Conservation (phyloP, 2,888 invertebrate genomes). For the Micropterix aruncella region DNA sequence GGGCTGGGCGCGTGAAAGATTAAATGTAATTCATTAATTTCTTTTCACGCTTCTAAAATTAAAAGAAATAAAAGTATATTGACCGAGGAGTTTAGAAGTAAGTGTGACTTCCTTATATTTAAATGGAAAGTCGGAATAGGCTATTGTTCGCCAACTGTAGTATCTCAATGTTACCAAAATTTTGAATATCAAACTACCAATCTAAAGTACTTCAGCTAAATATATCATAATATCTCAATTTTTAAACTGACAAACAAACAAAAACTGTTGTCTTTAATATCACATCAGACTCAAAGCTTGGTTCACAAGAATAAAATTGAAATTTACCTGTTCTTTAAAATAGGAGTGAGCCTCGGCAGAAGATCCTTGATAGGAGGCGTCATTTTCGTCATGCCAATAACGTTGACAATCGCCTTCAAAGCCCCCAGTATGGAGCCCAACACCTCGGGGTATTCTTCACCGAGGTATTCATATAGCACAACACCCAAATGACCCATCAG, state of each 20-base stretch:
- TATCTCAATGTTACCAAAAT: no score
- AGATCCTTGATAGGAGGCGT: constrained; percentile 99
- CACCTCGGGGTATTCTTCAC: constrained; percentile 99
- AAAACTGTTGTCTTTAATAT: not conserved
- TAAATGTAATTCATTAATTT: no score
- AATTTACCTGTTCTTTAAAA: constrained; percentile 84
- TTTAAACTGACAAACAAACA: not conserved
- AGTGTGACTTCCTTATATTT: no score
- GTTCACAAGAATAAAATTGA: constrained; percentile 6
- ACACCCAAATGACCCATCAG: constrained; percentile 99
- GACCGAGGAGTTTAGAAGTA: no score
- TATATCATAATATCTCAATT: not conserved
- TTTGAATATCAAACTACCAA: no score
- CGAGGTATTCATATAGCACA: constrained; percentile 96
- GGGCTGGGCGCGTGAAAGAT: no score
- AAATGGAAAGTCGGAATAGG: no score
- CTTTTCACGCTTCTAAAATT: no score
- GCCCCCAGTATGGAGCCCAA: constrained; percentile 96
- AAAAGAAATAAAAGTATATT: no score
- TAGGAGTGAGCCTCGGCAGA: constrained; percentile 90
- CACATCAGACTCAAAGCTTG: no score
- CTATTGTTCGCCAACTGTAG: no score
- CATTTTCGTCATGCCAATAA: constrained; percentile 99
- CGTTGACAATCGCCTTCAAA: constrained; percentile 97
- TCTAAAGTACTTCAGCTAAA: no score